phyloP scores from a whole-genome alignment of 2,797 vertebrate species.

The Podarcis lilfordi region DNA sequence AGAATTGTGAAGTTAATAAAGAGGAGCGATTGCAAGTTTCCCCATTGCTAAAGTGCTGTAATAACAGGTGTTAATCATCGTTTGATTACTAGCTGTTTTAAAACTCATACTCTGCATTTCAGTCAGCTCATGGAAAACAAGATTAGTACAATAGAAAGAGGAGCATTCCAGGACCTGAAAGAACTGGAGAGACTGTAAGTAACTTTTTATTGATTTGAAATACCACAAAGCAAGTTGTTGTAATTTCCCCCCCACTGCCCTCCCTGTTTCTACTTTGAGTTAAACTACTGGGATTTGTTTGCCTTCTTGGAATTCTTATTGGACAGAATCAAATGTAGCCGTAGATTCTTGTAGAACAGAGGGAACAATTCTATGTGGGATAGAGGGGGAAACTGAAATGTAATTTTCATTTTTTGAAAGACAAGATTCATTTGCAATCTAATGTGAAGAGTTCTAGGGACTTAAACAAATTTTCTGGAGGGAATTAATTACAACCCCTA shows the following conservation, averaged over 20 bases:
- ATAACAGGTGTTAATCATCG: conserved; percentile 54
- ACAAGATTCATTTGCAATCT: conserved; percentile 1
- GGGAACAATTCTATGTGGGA: neutral
- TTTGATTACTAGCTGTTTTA: conserved; percentile 47
- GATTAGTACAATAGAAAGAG: conserved; percentile 84
- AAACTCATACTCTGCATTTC: conserved; percentile 69
- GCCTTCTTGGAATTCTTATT: neutral
- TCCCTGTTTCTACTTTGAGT: neutral
- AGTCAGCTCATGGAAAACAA: conserved; percentile 88
- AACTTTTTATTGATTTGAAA: conserved; percentile 62
- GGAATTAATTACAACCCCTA: neutral
- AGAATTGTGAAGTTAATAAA: conserved; percentile 44
- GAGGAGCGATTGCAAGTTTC: conserved; percentile 22
- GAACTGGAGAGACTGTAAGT: conserved; percentile 87
- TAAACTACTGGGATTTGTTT: conserved; percentile 9
- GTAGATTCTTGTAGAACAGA: conserved; percentile 23
- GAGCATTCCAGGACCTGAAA: conserved; percentile 86
- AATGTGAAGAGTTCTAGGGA: neutral
- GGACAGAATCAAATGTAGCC: conserved; percentile 4
- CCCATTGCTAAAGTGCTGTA: conserved; percentile 42
- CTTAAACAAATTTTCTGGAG: neutral
- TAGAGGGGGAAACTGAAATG: neutral
- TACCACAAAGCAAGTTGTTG: conserved; percentile 15
- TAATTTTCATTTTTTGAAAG: conserved; percentile 21
- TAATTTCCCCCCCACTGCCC: neutral